Percentiles rank a stretch among this genome's conserved stretches.
Conservation (phyloP, 2,888 invertebrate genomes). For the Euclidia mi region DNA sequence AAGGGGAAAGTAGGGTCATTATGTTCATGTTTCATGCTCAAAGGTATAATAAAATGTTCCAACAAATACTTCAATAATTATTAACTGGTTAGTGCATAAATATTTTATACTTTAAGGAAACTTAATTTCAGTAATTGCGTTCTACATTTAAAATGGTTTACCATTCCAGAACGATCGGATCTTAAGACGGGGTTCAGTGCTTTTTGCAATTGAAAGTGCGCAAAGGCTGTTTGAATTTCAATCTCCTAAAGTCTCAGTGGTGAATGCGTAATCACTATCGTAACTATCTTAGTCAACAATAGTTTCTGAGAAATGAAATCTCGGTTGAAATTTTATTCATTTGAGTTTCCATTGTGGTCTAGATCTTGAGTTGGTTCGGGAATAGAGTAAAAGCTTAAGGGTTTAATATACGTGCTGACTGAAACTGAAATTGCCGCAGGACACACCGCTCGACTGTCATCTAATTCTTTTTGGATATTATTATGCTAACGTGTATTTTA, state of each 20-base stretch:
- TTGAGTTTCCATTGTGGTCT: constrained; percentile 1
- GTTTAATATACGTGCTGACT: constrained; percentile 13
- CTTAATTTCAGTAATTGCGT: constrained; percentile 51
- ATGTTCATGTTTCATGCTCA: too few relatives aligned
- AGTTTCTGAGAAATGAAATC: constrained; percentile 19
- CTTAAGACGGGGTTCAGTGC: constrained; percentile 49
- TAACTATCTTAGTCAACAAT: constrained; percentile 15
- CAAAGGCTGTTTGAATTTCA: constrained; percentile 66
- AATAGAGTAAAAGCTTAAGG: constrained; percentile 10
- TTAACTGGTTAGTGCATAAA: background rate
- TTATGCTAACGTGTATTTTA: too few relatives aligned
- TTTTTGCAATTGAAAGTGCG: constrained; percentile 58
- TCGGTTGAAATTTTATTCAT: constrained; percentile 7
- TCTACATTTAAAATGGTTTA: constrained; percentile 33
- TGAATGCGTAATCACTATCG: constrained; percentile 54
- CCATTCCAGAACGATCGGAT: constrained; percentile 48
- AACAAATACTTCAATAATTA: too few relatives aligned
- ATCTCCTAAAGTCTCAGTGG: constrained; percentile 56
- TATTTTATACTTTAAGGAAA: constrained; percentile 31
- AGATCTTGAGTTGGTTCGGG: constrained; percentile 13
- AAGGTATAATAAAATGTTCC: too few relatives aligned
- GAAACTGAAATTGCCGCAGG: constrained; percentile 7
- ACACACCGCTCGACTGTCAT: constrained; percentile 7
- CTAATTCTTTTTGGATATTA: too few relatives aligned
- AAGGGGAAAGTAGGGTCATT: too few relatives aligned